Conservation (phyloP, 2,888 invertebrate species). For the Sthenelais limicola region DNA sequence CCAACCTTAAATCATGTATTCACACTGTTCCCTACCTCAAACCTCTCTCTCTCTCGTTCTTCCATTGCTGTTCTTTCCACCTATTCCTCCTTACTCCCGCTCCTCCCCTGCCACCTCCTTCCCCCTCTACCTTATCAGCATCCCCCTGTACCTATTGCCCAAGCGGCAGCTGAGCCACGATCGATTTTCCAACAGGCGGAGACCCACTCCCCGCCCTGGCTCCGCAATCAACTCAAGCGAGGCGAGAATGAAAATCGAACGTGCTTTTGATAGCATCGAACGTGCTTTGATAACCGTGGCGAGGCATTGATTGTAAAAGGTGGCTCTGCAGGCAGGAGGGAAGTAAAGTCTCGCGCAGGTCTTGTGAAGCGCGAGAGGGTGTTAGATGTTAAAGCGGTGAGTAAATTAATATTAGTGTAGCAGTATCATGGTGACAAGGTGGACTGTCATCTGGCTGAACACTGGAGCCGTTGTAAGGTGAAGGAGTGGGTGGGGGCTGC, state of each 20-base stretch:
- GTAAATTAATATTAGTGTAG: constrained; percentile 32
- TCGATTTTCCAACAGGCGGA: neutral
- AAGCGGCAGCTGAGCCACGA: neutral
- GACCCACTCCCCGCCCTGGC: neutral
- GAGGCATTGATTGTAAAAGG: too few relatives aligned
- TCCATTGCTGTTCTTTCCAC: constrained; percentile 9
- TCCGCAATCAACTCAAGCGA: constrained; percentile 25
- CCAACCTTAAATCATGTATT: too few relatives aligned
- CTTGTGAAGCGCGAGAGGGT: too few relatives aligned
- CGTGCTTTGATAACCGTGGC: constrained; percentile 32
- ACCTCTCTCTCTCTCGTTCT: constrained; percentile 11
- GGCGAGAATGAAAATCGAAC: constrained; percentile 35
- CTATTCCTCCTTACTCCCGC: neutral
- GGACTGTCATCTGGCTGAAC: too few relatives aligned
- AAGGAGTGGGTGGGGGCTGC: neutral
- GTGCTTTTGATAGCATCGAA: too few relatives aligned
- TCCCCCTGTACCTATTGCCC: neutral
- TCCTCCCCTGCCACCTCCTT: neutral
- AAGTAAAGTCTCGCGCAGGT: too few relatives aligned
- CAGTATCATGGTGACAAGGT: too few relatives aligned
- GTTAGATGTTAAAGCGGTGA: too few relatives aligned
- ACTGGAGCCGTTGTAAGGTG: neutral
- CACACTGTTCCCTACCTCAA: too few relatives aligned
- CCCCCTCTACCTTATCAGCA: neutral
- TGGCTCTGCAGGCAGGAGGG: too few relatives aligned